Percentiles rank a stretch among this genome's conserved stretches.
These are phyloP conservation scores for Myripristis jacobus DNA, from an alignment of 2,797 vertebrate species.

Conservation along the genomic window DNA sequence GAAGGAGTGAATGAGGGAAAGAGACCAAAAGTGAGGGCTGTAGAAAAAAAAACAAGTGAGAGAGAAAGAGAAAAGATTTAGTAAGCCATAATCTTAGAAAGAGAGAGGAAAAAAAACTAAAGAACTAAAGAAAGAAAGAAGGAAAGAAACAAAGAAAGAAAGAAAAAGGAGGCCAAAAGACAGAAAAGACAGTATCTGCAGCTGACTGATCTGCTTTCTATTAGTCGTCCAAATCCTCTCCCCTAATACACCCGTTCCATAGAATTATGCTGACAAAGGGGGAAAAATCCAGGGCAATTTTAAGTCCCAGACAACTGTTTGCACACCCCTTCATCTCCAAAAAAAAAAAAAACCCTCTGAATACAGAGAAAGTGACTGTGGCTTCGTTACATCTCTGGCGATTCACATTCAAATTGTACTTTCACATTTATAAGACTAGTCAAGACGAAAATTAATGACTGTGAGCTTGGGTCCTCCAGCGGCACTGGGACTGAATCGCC, in stretches of 20 bases:
- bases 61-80: conserved; percentile 13
- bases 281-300: conserved; percentile 78
- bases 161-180: conserved; percentile 10
- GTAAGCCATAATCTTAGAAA: not conserved
- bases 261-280: conserved; percentile 86
- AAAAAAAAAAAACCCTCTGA: conserved; percentile 44
- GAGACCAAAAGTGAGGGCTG: conserved; percentile 40
- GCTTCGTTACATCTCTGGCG: conserved; percentile 52
- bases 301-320: conserved; percentile 77
- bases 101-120: conserved; percentile 13
- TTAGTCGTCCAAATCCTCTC: conserved; percentile 83
- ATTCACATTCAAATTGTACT: conserved; percentile 46
- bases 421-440: conserved; percentile 30
- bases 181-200: conserved; percentile 42
- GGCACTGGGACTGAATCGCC: not conserved
- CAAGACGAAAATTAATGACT: conserved; percentile 19
- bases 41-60: conserved; percentile 18
- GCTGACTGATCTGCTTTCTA: conserved; percentile 83
- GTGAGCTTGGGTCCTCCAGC: conserved; percentile 1
- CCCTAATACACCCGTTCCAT: conserved; percentile 77
- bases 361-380: conserved; percentile 36
- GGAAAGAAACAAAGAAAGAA: conserved; percentile 12
- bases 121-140: conserved; percentile 17
- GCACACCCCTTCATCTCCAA: conserved; percentile 59
- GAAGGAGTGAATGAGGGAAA: conserved; percentile 36